Evolutionary conservation across 2,113 vertebrate species (phyloP), one percentile per base, ranked within the genome.

Genomic region (Grammomys surdaster): DNA sequence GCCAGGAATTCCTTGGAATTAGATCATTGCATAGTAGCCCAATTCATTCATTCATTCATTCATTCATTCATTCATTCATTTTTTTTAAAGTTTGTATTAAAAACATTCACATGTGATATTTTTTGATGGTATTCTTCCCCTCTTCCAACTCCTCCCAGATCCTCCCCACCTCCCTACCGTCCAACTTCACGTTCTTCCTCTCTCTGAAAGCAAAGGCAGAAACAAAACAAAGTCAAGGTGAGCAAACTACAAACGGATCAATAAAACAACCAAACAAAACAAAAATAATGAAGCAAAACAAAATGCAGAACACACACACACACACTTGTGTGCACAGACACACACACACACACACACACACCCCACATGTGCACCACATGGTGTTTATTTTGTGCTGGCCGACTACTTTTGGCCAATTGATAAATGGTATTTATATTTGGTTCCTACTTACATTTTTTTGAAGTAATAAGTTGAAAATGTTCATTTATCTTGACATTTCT

Each of bases 401-500:
- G 65, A 19, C 40, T 85, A 31, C 81, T 65, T 85, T 46, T 31
- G 7, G 40, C 80, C 85, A 13, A 85, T 93, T 73, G 26, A 80
- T 91, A 19, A 94, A 84, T 90, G 51, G 9, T 82, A 46, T 89
- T 90, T 88, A 73, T 76, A 36, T 2, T 73, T 40, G 63, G 22
- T 24, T 54, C 12, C 70, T 40, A 69, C 43, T 81, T 73, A 56
- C 13, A 67, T 43, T 19, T 60, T 89, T 93, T 58, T 51, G 84
- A 65, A 76, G 81, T 82, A 54, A 4, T 72, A 40, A 91, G 56
- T 91, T 82, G 26, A 70, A 40, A 65, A 75, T 46, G 51, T 69
- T 69, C 16, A 5, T 13, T 86, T 76, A 31, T 94, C 94, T 73
- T 51, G 54, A 88, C 48, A 86, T 88, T 93, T 77, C 26, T 81